These are phyloP conservation scores for Chrysolina haemoptera DNA, from an alignment of 2,888 invertebrate genomes.

Conservation along the genomic window DNA sequence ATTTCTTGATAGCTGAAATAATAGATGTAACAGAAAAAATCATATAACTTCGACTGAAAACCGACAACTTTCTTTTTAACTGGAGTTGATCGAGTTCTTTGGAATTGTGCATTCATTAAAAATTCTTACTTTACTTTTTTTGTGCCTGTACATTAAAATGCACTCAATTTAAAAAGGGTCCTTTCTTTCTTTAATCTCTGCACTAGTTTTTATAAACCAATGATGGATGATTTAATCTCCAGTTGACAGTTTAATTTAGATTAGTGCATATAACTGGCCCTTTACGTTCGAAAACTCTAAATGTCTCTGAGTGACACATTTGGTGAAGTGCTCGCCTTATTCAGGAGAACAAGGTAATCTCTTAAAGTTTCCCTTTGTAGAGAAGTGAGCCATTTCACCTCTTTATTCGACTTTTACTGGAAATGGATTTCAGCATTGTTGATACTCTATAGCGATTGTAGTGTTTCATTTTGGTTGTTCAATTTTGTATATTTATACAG, in stretches of 20 bases:
- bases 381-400: slow-evolving; percentile 14
- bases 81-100: slow-evolving; percentile 18
- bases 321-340: slow-evolving; percentile 20
- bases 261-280: slow-evolving; percentile 35
- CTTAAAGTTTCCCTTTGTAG: slow-evolving; percentile 22
- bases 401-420: not conserved
- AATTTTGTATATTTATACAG: too few species aligned
- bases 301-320: slow-evolving; percentile 37
- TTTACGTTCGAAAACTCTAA: slow-evolving; percentile 39
- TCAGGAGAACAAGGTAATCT: slow-evolving; percentile 27
- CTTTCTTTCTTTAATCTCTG: slow-evolving; percentile 29
- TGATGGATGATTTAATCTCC: slow-evolving; percentile 43
- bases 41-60: slow-evolving; percentile 3
- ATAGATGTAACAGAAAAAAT: not conserved
- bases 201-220: slow-evolving; percentile 35
- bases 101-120: slow-evolving; percentile 30
- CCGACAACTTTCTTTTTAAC: slow-evolving; percentile 2
- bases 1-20: too few species aligned
- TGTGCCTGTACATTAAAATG: slow-evolving; percentile 22
- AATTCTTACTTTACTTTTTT: slow-evolving; percentile 23
- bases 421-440: not conserved
- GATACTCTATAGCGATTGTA: not conserved
- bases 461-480: too few species aligned
- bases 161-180: slow-evolving; percentile 27
- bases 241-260: slow-evolving; percentile 44